Base-by-base conservation (phyloP, 2,888 invertebrate genomes). In the Hemithea aestivaria region DNA sequence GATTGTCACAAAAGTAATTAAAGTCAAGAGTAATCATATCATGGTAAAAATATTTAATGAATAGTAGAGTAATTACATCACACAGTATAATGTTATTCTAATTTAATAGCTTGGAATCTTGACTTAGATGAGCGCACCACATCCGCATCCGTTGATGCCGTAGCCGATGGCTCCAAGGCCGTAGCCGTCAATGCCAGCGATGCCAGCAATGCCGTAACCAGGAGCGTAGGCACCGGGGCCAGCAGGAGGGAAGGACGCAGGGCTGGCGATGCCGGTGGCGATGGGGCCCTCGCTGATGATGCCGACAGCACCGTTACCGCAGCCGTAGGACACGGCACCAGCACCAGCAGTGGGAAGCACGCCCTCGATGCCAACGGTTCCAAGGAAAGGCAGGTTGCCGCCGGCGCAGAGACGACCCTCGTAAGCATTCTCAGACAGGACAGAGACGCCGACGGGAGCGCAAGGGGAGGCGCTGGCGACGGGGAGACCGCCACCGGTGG, bases 261-360 rank as follows among this genome's bases (percentile, higher is more conserved):
- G 36, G 7, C 23, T 24, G 21, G 9, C 35, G 9, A 29, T 38
- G 10, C 41, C 39, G 6, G 34, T 35, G 7, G 41, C 33, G 11
- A 37, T 24, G n/a, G 42, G 26, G 7, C 45, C 40, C 10, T 56
- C 54, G 29, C 36, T 38, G 20, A 35, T 25, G 24, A 57, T 56
- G 25, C 50, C 53, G 25, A 52, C 25, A 20, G 40, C 39, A 4
- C 58, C 56, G 35, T 40, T 45, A 2, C 71, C 72, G 32, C 67
- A 66, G 6, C 66, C 59, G 27, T 67, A 68, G 0, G 56, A 38
- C 7, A 69, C 58, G 1, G 53, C 46, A 20, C 65, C 66, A 27
- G 57, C 39, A 0, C 73, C 71, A 22, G 48, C 53, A 3, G 67
- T 59, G 2, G 68, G 70, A 5, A 68, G 27, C 8, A 41, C 48